These are phyloP conservation scores for Acinonyx jubatus DNA, from an alignment of 2,113 vertebrate genomes.

Conservation along the genomic window DNA sequence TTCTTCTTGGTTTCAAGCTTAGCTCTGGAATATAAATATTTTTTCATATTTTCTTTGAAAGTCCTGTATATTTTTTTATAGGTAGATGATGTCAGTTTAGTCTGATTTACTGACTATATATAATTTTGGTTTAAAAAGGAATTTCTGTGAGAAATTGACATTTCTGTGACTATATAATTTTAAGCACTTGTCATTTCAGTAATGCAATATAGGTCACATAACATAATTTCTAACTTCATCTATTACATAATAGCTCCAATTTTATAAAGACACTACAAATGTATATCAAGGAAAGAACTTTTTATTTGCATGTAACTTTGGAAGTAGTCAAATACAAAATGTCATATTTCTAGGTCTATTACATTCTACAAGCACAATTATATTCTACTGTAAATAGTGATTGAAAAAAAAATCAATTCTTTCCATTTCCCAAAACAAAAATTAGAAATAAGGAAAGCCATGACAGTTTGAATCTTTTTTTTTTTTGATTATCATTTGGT, in stretches of 20 bases:
- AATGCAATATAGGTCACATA: not conserved
- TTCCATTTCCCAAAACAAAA: constrained; percentile 24
- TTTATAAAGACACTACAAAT: not conserved
- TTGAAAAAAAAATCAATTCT: not conserved
- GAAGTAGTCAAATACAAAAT: not conserved
- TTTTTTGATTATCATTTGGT: constrained; percentile 43
- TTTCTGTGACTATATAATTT: constrained; percentile 32
- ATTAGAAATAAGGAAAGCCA: not conserved
- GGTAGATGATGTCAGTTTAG: not conserved
- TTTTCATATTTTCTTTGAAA: not conserved
- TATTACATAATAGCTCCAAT: not conserved
- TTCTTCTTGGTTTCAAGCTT: not conserved
- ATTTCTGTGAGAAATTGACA: constrained; percentile 38
- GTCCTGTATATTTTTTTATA: not conserved
- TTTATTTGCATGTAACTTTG: not conserved
- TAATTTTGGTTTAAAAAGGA: constrained; percentile 47
- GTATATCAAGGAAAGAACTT: not conserved
- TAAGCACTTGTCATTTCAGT: not conserved
- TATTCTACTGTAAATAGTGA: not conserved
- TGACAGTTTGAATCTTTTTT: not conserved
- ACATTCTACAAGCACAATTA: not conserved
- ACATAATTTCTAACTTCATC: not conserved
- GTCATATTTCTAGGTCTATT: not conserved
- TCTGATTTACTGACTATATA: not conserved
- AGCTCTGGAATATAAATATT: not conserved